phyloP scores from a whole-genome alignment of 2,113 vertebrate genomes.

The Spea bombifrons region DNA sequence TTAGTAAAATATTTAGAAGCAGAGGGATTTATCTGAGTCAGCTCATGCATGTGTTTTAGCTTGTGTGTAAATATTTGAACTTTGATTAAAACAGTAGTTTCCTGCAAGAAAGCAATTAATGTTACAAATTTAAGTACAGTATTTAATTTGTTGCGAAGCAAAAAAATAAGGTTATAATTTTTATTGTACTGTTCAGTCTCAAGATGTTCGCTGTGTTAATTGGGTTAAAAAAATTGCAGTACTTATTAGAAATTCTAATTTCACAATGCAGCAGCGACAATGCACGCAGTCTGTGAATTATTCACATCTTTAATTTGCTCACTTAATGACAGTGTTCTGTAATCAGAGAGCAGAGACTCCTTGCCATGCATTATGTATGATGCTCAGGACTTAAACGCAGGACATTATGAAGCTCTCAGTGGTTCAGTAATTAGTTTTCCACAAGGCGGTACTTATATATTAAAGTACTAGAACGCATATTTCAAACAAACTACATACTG shows the following conservation, averaged over 20 bases:
- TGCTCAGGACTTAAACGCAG: conserved; percentile 82
- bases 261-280: conserved; percentile 82
- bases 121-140: conserved; percentile 80
- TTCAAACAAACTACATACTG: conserved; percentile 51
- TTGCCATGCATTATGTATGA: conserved; percentile 86
- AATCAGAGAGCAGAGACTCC: conserved; percentile 83
- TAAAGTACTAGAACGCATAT: conserved; percentile 54
- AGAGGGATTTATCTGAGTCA: conserved; percentile 58
- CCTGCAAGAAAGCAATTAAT: conserved; percentile 68
- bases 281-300: conserved; percentile 85
- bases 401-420: conserved; percentile 85
- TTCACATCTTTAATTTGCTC: conserved; percentile 89
- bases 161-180: conserved; percentile 84
- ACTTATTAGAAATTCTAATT: conserved; percentile 90
- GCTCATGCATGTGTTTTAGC: conserved; percentile 63
- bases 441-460: conserved; percentile 81
- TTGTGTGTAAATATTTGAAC: conserved; percentile 66
- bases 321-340: conserved; percentile 86
- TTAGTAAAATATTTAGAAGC: conserved; percentile 5
- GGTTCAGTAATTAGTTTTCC: conserved; percentile 86
- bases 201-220: conserved; percentile 84
- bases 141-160: conserved; percentile 83
- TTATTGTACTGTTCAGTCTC: conserved; percentile 85
- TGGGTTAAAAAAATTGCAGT: conserved; percentile 86
- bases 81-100: conserved; percentile 68